Conservation (phyloP, 2,888 invertebrate species). For the Ectemnius continuus region DNA sequence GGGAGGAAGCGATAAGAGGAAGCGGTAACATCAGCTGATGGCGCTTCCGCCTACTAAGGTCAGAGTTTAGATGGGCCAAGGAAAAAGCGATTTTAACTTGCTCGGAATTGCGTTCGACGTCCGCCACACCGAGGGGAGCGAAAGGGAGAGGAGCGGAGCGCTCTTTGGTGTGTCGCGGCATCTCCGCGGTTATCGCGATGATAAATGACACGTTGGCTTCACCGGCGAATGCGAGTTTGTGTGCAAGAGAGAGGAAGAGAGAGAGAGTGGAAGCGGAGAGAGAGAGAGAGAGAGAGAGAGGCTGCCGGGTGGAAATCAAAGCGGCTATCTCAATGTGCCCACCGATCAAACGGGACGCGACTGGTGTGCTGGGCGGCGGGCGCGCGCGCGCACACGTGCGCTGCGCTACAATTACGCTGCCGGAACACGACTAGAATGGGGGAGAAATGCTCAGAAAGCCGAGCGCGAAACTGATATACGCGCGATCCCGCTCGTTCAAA, state of each 20-base stretch:
- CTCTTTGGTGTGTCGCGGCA: background rate
- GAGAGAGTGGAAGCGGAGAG: background rate
- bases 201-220: background rate
- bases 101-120: background rate
- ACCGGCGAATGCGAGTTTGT: background rate
- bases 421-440: no score
- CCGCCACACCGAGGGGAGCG: no score
- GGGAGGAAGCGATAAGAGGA: background rate
- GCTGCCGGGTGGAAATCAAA: background rate
- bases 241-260: background rate
- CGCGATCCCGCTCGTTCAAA: conserved; percentile 4
- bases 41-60: no score
- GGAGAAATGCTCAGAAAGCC: no score
- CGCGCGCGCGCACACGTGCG: no score
- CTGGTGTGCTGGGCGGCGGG: no score
- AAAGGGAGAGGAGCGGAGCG: background rate
- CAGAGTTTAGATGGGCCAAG: background rate
- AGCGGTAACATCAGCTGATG: background rate
- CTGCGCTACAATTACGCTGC: no score
- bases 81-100: conserved; percentile 1
- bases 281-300: background rate
- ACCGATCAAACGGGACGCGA: no score
- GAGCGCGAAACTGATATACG: no score
- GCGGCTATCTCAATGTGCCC: conserved; percentile 5
- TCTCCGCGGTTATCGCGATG: conserved; percentile 3